Evolutionary conservation across 1,140 invertebrate genomes (phyloP).

Genomic region (Idris sp.): DNA sequence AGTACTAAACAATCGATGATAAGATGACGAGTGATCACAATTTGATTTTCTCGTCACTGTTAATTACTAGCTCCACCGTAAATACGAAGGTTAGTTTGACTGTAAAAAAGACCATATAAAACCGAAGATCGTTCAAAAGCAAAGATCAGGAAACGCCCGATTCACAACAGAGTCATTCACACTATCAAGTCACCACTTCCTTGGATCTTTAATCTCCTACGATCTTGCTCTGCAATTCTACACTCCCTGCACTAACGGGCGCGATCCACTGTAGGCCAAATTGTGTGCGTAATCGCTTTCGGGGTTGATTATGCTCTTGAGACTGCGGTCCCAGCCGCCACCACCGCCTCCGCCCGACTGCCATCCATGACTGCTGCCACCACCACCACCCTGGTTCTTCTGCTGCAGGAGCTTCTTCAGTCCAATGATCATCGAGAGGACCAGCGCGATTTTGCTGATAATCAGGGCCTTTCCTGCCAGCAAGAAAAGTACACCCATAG

Average conservation of each 20-base stretch:
- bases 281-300: constrained; percentile 80
- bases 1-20: constrained; percentile 20
- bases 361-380: constrained; percentile 76
- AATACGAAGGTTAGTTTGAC: constrained; percentile 56
- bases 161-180: constrained; percentile 42
- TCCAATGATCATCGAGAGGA: constrained; percentile 86
- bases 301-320: constrained; percentile 68
- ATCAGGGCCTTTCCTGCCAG: constrained; percentile 88
- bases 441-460: constrained; percentile 87
- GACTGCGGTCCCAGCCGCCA: constrained; percentile 80
- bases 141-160: constrained; percentile 21
- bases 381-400: constrained; percentile 81
- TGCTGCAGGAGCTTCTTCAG: constrained; percentile 86
- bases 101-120: constrained; percentile 51
- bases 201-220: constrained; percentile 30
- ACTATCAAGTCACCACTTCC: constrained; percentile 32
- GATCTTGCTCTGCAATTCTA: constrained; percentile 22
- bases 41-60: constrained; percentile 30
- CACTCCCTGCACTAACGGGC: constrained; percentile 50
- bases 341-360: constrained; percentile 79
- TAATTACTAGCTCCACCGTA: constrained; percentile 48
- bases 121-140: constrained; percentile 49
- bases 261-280: constrained; percentile 81
- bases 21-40: constrained; percentile 21
- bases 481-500: constrained; percentile 85